A percentile compares a stretch with the other conserved stretches of the same genome.
Evolutionary conservation across 2,113 vertebrate species (phyloP).

Genomic region (Indri indri): DNA sequence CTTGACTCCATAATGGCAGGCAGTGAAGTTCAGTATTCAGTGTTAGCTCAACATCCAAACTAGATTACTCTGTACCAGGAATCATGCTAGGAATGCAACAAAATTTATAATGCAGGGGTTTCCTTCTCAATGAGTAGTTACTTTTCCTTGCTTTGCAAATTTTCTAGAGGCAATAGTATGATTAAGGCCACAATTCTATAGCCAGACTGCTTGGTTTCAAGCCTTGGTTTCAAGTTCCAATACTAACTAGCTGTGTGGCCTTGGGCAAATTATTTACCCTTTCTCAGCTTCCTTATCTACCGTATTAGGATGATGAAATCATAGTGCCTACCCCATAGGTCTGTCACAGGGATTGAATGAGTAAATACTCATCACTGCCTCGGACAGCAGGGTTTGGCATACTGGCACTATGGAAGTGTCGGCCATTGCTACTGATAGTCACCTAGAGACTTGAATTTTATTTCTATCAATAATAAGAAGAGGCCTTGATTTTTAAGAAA

Average conservation of each 20-base stretch:
- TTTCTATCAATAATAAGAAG: not conserved
- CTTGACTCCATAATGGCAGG: accelerated
- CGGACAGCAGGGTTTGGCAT: not conserved
- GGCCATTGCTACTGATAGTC: not conserved
- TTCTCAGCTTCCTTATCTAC: not conserved
- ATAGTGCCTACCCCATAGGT: not conserved
- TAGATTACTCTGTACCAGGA: not conserved
- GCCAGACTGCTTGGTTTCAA: not conserved
- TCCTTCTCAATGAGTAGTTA: not conserved
- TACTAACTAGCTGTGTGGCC: not conserved
- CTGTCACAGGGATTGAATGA: not conserved
- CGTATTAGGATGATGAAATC: not conserved
- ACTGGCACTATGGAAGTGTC: not conserved
- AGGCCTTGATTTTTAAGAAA: not conserved
- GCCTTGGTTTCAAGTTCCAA: not conserved
- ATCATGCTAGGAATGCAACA: not conserved
- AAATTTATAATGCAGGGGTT: not conserved
- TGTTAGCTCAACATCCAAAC: not conserved
- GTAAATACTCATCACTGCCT: not conserved
- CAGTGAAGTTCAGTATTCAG: not conserved
- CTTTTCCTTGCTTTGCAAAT: not conserved
- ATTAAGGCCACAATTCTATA: not conserved
- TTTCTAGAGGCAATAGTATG: not conserved
- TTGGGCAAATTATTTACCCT: not conserved
- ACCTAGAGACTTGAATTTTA: not conserved